A percentile compares a stretch with the other conserved stretches of the same genome.
Evolutionary conservation across 2,888 invertebrate species (phyloP).

Genomic region (Macrosoma leucophasiata): DNA sequence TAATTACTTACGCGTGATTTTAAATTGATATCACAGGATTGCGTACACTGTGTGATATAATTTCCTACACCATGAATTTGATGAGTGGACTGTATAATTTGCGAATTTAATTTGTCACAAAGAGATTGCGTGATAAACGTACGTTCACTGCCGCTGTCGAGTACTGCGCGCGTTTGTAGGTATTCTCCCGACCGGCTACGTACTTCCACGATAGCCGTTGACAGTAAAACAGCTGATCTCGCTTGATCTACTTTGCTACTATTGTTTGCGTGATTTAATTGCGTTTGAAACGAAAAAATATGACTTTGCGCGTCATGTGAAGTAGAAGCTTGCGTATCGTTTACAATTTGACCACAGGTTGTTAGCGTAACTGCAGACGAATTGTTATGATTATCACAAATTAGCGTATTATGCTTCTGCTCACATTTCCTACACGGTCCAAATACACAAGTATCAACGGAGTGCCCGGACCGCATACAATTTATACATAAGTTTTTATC

Average conservation of each 20-base stretch:
- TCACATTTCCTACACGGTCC: slow-evolving; percentile 16
- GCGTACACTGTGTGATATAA: slow-evolving; percentile 16
- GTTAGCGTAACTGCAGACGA: not conserved
- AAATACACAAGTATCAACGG: slow-evolving; percentile 10
- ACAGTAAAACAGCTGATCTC: slow-evolving; percentile 16
- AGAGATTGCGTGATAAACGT: slow-evolving; percentile 21
- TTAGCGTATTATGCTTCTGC: slow-evolving; percentile 14
- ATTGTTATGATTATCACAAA: slow-evolving; percentile 15
- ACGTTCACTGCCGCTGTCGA: slow-evolving; percentile 25
- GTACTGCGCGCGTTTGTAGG: slow-evolving; percentile 12
- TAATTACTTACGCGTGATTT: slow-evolving; percentile 14
- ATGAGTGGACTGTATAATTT: slow-evolving; percentile 25
- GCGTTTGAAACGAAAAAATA: too few species aligned
- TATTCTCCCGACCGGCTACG: slow-evolving; percentile 2
- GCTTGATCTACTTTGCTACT: slow-evolving; percentile 7
- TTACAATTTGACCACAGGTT: not conserved
- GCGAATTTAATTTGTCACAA: slow-evolving; percentile 17
- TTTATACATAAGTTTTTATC: slow-evolving; percentile 17
- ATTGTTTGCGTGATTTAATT: too few species aligned
- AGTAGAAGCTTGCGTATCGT: slow-evolving; percentile 6
- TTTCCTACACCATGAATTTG: slow-evolving; percentile 20
- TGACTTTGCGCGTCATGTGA: too few species aligned
- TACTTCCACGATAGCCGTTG: slow-evolving; percentile 22
- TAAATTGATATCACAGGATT: slow-evolving; percentile 20
- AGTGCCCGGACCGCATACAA: slow-evolving; percentile 17